A percentile compares a stretch with the other conserved stretches of the same genome.
phyloP scores from a whole-genome alignment of 2,888 invertebrate genomes.

The Ypsolopha scabrella region DNA sequence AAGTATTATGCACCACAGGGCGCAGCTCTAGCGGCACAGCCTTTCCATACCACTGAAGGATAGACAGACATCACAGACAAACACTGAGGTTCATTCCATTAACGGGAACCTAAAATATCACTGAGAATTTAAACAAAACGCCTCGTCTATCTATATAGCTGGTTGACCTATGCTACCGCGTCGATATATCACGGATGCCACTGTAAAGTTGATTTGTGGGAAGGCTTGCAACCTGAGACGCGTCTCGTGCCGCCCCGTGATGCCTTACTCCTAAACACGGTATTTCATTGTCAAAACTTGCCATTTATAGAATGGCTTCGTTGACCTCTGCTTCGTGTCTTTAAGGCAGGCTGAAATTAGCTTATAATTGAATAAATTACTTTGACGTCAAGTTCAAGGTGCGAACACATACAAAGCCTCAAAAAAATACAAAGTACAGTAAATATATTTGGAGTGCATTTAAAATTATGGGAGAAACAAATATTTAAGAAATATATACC shows the following conservation, averaged over 20 bases:
- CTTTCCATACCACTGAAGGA: too few relatives aligned
- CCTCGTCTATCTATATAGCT: slow-evolving; percentile 18
- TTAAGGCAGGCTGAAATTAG: neutral
- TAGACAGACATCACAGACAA: too few relatives aligned
- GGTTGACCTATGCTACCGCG: slow-evolving; percentile 37
- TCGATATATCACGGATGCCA: slow-evolving; percentile 44
- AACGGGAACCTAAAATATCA: too few relatives aligned
- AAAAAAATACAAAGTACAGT: too few relatives aligned
- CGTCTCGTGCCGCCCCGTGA: slow-evolving; percentile 13
- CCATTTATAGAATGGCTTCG: slow-evolving; percentile 48
- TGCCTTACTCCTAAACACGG: slow-evolving; percentile 28
- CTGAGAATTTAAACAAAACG: slow-evolving; percentile 14
- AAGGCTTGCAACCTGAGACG: slow-evolving; percentile 23
- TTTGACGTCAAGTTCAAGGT: neutral
- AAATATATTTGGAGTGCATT: too few relatives aligned
- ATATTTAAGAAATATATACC: too few relatives aligned
- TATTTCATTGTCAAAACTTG: slow-evolving; percentile 59
- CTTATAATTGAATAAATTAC: too few relatives aligned
- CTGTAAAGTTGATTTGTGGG: slow-evolving; percentile 39
- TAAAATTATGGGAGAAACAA: too few relatives aligned
- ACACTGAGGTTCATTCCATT: too few relatives aligned
- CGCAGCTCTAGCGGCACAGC: too few relatives aligned
- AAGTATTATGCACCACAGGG: too few relatives aligned
- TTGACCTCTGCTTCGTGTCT: slow-evolving; percentile 33
- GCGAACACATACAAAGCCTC: slow-evolving; percentile 1